Conservation (phyloP, 2,888 invertebrate species). For the Scaptomyza tumidula region DNA sequence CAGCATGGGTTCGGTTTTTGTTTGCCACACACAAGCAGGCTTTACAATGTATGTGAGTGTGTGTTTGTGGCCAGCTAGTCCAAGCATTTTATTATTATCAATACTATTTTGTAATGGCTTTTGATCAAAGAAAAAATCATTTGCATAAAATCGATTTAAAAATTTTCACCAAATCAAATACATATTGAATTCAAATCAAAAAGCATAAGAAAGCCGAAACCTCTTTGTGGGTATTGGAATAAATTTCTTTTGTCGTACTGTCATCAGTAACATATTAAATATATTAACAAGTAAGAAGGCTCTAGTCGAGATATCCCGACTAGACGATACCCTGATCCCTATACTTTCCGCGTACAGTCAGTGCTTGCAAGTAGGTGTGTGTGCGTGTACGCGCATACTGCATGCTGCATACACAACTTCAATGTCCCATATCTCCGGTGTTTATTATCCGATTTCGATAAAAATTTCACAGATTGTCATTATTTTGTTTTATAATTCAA, state of each 20-base stretch:
- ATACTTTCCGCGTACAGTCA: no score
- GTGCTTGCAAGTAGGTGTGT: no score
- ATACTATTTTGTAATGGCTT: conserved; percentile 80
- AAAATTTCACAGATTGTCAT: no score
- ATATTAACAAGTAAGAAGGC: no score
- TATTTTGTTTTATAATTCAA: no score
- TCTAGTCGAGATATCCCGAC: no score
- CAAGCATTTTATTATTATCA: conserved; percentile 66
- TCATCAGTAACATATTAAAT: conserved; percentile 2
- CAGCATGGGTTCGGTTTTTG: conserved; percentile 32
- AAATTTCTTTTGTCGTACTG: neutral
- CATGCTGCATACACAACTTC: no score
- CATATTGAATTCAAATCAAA: conserved; percentile 62
- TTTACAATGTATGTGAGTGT: conserved; percentile 8
- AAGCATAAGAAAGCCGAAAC: conserved; percentile 24
- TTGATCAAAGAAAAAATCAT: conserved; percentile 65
- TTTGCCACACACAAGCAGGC: conserved; percentile 3
- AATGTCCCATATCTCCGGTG: no score
- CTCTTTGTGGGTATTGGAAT: neutral
- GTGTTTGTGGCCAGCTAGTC: conserved; percentile 27
- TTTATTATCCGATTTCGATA: no score
- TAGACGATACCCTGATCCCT: no score
- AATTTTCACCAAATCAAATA: conserved; percentile 71
- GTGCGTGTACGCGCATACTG: no score
- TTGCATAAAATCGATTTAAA: conserved; percentile 79